Conservation (phyloP, 2,888 invertebrate species). For the Agapetus fuscipes region DNA sequence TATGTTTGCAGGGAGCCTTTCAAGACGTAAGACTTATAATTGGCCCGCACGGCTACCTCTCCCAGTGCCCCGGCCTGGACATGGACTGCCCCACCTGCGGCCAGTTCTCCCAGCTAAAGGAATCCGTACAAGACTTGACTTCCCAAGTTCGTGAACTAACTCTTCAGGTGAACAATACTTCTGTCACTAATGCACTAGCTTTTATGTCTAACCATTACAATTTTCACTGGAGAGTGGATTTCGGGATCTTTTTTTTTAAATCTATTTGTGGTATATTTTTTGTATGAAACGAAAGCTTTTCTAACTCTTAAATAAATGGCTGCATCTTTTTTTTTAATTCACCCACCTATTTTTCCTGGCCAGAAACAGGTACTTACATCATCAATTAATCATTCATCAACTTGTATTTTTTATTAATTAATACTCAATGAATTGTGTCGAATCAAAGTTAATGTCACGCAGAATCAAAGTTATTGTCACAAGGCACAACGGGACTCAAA, state of each 20-base stretch:
- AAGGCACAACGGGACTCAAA: no score
- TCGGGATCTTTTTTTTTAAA: not conserved
- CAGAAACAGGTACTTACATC: no score
- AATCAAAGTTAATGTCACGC: not conserved
- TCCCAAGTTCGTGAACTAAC: slow-evolving; percentile 73
- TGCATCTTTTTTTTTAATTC: no score
- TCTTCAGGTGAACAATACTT: slow-evolving; percentile 71
- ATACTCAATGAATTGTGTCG: no score
- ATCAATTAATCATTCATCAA: no score
- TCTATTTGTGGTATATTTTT: no score
- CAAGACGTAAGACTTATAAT: slow-evolving; percentile 81
- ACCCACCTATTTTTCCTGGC: no score
- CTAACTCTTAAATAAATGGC: no score
- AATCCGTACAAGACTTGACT: slow-evolving; percentile 71
- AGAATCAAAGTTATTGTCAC: not conserved
- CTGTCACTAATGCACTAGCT: not conserved
- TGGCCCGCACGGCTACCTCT: slow-evolving; percentile 76
- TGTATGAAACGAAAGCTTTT: no score
- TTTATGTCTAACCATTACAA: not conserved
- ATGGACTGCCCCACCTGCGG: slow-evolving; percentile 86
- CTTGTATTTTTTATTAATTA: no score
- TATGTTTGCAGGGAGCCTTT: slow-evolving; percentile 62
- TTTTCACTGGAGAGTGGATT: not conserved
- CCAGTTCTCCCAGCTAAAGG: slow-evolving; percentile 75
- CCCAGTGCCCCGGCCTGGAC: slow-evolving; percentile 79